Conservation (phyloP, 2,113 vertebrate species). For the Alouatta palliata region DNA sequence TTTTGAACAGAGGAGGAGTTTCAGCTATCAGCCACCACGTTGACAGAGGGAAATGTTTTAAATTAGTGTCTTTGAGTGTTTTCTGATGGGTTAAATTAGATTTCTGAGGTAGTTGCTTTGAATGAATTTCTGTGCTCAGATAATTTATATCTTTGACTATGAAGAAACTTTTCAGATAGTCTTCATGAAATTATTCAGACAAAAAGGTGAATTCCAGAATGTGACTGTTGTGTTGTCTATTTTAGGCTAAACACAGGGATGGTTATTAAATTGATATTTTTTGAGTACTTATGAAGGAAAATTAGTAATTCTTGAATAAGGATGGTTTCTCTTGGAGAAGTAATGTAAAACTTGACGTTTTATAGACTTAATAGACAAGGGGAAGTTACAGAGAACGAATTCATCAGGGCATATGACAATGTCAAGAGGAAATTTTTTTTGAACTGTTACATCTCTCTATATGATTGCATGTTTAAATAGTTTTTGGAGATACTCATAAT, state of each 20-base stretch:
- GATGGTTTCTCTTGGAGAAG: slow-evolving; percentile 1
- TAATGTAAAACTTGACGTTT: background rate
- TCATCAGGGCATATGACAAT: background rate
- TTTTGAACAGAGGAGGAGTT: slow-evolving; percentile 33
- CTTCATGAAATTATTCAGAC: background rate
- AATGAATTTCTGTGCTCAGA: background rate
- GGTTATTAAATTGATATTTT: slow-evolving; percentile 14
- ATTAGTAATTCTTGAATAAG: background rate
- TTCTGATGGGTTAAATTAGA: background rate
- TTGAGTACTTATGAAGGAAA: background rate
- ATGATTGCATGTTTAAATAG: background rate
- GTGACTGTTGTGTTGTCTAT: background rate
- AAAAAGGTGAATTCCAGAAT: background rate
- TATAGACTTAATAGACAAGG: background rate
- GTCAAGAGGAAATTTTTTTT: background rate
- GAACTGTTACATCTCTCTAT: background rate
- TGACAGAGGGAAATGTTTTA: slow-evolving; percentile 11
- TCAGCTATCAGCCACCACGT: background rate
- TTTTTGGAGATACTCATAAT: background rate
- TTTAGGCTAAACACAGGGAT: slow-evolving; percentile 6
- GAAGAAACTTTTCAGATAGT: background rate
- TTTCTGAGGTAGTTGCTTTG: slow-evolving; percentile 2
- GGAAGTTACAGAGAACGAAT: background rate
- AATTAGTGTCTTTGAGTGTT: slow-evolving; percentile 11
- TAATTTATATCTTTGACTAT: background rate